phyloP scores from a whole-genome alignment of 1,140 invertebrate species.

The Drosophila azteca region DNA sequence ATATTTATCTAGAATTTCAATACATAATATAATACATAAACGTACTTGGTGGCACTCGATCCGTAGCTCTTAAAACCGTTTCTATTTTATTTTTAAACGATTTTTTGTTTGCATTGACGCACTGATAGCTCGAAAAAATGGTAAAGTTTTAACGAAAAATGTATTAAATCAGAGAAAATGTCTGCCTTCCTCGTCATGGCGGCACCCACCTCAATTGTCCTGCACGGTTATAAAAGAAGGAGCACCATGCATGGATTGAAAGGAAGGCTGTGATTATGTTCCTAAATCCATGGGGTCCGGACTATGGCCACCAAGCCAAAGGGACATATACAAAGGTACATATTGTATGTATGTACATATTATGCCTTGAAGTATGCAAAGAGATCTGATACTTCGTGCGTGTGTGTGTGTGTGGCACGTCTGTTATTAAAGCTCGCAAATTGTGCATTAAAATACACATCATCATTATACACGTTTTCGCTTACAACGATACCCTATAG shows the following conservation, averaged over 20 bases:
- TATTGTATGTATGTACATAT: constrained; percentile 1
- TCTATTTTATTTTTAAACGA: constrained; percentile 41
- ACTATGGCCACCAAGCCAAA: constrained; percentile 3
- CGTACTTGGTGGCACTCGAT: too few relatives aligned
- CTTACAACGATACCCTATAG: constrained; percentile 8
- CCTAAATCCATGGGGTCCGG: constrained; percentile 22
- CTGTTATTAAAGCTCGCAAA: constrained; percentile 47
- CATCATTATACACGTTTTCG: constrained; percentile 60
- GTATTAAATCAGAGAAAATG: constrained; percentile 35
- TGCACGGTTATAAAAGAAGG: constrained; percentile 6
- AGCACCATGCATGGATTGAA: constrained; percentile 39
- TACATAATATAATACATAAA: too few relatives aligned
- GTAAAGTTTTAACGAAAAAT: constrained; percentile 28
- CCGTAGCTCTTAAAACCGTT: constrained; percentile 30
- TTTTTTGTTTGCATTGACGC: constrained; percentile 12
- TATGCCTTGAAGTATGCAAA: constrained; percentile 9
- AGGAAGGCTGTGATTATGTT: constrained; percentile 48
- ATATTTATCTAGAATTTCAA: too few relatives aligned
- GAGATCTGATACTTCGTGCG: neutral
- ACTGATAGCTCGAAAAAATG: constrained; percentile 45
- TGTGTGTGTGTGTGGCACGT: constrained; percentile 8
- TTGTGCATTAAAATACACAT: constrained; percentile 64
- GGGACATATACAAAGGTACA: constrained; percentile 6
- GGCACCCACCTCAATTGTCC: constrained; percentile 25
- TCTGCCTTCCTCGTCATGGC: neutral